Evolutionary conservation across 2,113 vertebrate genomes (phyloP), one percentile per base, ranked within the genome.

Genomic region (Oxyura jamaicensis): DNA sequence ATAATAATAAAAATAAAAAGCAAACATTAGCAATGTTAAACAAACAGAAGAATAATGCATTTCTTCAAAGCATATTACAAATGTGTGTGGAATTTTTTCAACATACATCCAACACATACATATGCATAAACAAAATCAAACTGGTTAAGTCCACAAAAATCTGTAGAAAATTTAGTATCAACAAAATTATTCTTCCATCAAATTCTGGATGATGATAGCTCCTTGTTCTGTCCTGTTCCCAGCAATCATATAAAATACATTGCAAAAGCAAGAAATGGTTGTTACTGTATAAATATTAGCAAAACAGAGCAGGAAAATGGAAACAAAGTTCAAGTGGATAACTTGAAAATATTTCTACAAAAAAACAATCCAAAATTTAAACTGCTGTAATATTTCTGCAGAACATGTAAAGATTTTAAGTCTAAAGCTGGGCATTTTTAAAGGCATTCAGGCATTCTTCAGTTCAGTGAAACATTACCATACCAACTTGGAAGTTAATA

Each of bases 1-100:
- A 98, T 55, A 95, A 75, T 72, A 94, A 97, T 50, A 93, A 95
- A 97, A 93, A 93, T 88, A 83, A 59, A 94, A 91, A 87, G 73
- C n/a, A 91, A 95, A 86, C 46, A 83, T 92, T 92, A 94, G 90
- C 72, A 88, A 88, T 59, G 48, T 93, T 91, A 94, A 83, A 93
- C 26, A 86, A 96, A 46, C 16, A 63, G 93, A 76, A 28, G 6
- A 96, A 93, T 39, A 75, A 97, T 82, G 79, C 50, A 88, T 89
- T 94, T 97, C 86, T 93, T 82, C 39, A 68, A 58, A 95, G 50
- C 22, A 42, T 35, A 77, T 41, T 72, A 93, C 11, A 46, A 85
- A 35, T 50, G n/a, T 41, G 11, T 52, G 63, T 10, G 33, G 48
- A 39, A 3, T 46, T 44, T 77, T 74, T 87, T 81, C 3, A 2